Base-by-base conservation (phyloP, 2,113 vertebrate genomes). In the Leiothrix lutea region DNA sequence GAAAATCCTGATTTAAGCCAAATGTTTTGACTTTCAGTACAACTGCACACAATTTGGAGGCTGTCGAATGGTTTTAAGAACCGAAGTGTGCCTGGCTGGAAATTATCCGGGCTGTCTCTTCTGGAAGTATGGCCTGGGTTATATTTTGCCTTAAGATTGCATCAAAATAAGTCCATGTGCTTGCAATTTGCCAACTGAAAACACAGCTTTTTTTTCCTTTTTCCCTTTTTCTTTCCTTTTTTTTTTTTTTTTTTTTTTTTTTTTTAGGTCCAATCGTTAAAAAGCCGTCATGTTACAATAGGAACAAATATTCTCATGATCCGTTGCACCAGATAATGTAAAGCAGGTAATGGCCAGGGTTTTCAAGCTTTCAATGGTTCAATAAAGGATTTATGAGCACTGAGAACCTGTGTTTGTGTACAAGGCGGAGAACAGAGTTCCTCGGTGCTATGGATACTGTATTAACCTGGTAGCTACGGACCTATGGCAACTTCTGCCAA, bases 1-100 rank as follows among this genome's bases (percentile, higher is more conserved):
- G 16, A 9, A 66, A 82, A 58, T 9, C 54, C 80, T 83, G 71
- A 94, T 88, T 80, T 73, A 86, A 86, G 89, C 64, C 93, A 88
- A 96, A 92, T 86, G 89, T 86, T 94, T 77, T 42, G 83, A 33
- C 66, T 84, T 86, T 44, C 53, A 1, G 4, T 29, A 51, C 93
- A 72, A 75, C 88, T 90, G 88, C 62, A 18, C 50, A 5, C 72
- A 58, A 58, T 88, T 93, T 58, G 15, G 60, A 50, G 69, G 72
- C 48, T 73, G 69, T 66, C 12, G n/a, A 67, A 10, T 31, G 28
- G 62, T 8, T 65, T 29, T 79, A 61, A 75, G 78, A 74, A 35
- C 47, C 21, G 21, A 4, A 54, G 54, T 5, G 64, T 3, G 54
- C 62, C 82, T 65, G 62, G 70, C 88, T 88, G 74, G 1, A 9